Percentiles rank a stretch among this genome's conserved stretches.
Conservation (phyloP, 2,888 invertebrate genomes). For the Oligia strigilis region DNA sequence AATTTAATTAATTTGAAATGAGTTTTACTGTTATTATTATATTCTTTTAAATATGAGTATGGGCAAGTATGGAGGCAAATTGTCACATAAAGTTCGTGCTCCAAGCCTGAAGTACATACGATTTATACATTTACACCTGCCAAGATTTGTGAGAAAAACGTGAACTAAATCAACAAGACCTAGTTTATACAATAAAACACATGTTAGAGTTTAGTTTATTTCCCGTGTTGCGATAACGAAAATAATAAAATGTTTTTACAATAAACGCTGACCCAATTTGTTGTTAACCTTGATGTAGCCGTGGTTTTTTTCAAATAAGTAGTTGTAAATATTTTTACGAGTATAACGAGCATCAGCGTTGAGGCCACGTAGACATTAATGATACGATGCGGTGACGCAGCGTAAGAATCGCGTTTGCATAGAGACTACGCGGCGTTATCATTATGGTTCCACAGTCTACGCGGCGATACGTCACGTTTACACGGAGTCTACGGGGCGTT, state of each 20-base stretch:
- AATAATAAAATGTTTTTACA: constrained; percentile 40
- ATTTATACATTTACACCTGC: constrained; percentile 7
- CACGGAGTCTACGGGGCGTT: neutral
- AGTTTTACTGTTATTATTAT: neutral
- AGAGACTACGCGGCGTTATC: neutral
- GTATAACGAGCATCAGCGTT: neutral
- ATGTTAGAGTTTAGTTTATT: constrained; percentile 42
- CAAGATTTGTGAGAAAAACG: constrained; percentile 26
- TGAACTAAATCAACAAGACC: constrained; percentile 31
- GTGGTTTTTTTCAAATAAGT: neutral
- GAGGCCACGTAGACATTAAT: neutral
- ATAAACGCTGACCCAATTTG: constrained; percentile 49
- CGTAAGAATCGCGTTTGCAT: neutral
- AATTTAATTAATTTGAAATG: neutral
- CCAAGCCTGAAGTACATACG: neutral
- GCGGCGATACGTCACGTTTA: neutral
- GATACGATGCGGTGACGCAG: neutral
- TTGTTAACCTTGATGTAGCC: constrained; percentile 20
- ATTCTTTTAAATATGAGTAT: neutral
- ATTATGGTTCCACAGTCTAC: neutral
- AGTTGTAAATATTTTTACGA: constrained; percentile 2
- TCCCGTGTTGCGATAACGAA: constrained; percentile 49
- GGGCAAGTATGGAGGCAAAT: neutral
- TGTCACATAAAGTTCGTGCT: neutral
- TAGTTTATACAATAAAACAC: constrained; percentile 49